phyloP scores from a whole-genome alignment of 2,888 invertebrate genomes.

The Epistrophe grossulariae region DNA sequence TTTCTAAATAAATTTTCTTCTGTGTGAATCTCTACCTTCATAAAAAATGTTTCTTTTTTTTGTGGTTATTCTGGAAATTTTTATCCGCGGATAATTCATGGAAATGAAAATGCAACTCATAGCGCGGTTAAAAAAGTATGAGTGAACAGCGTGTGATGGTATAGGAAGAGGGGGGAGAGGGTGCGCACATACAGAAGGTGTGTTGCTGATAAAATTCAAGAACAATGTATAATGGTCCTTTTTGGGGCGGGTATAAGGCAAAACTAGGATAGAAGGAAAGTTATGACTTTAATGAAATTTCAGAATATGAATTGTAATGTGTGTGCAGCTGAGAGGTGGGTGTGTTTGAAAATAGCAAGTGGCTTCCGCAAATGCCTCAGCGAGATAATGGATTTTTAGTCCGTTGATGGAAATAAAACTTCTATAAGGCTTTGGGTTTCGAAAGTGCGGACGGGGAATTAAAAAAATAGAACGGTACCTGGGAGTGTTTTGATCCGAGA shows the following conservation, averaged over 20 bases:
- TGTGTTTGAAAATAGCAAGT: slow-evolving; percentile 52
- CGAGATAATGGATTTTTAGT: slow-evolving; percentile 65
- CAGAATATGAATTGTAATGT: slow-evolving; percentile 69
- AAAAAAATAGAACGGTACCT: slow-evolving; percentile 6
- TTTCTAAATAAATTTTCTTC: slow-evolving; percentile 56
- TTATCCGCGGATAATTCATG: slow-evolving; percentile 42
- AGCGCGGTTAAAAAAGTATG: slow-evolving; percentile 4
- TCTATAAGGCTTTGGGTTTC: slow-evolving; percentile 30
- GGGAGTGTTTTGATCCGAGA: not conserved
- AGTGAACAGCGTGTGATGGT: not conserved
- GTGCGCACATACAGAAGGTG: slow-evolving; percentile 48
- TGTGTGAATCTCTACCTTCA: slow-evolving; percentile 24
- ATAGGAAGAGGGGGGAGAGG: slow-evolving; percentile 14
- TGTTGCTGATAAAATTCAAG: slow-evolving; percentile 63
- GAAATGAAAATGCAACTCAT: slow-evolving; percentile 61
- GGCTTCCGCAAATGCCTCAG: slow-evolving; percentile 48
- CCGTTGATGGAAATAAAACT: slow-evolving; percentile 41
- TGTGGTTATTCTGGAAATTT: slow-evolving; percentile 29
- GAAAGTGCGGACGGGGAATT: slow-evolving; percentile 20
- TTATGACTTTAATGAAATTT: slow-evolving; percentile 74
- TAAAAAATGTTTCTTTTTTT: slow-evolving; percentile 25
- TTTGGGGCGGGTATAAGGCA: slow-evolving; percentile 29
- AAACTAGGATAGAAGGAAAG: slow-evolving; percentile 45
- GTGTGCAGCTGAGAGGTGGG: slow-evolving; percentile 58
- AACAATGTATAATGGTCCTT: slow-evolving; percentile 56